Conservation (phyloP, 2,797 vertebrate species). For the Takifugu rubripes region DNA sequence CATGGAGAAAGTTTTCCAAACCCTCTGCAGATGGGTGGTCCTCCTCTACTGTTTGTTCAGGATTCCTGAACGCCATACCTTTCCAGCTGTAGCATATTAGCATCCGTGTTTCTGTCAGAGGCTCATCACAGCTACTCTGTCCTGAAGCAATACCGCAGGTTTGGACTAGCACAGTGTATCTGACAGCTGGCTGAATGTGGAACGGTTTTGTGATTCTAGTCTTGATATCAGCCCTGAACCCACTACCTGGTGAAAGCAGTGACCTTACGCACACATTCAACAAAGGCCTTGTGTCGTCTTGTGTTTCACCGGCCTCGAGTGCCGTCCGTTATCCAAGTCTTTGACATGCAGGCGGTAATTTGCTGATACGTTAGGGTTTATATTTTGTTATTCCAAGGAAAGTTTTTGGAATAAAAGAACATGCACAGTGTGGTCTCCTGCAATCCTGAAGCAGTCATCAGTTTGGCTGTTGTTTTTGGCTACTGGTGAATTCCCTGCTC, state of each 20-base stretch:
- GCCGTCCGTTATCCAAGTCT: conserved; percentile 62
- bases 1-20: conserved; percentile 31
- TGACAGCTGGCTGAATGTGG: conserved; percentile 32
- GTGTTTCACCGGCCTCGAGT: conserved; percentile 36
- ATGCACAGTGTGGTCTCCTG: conserved; percentile 63
- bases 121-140: conserved; percentile 54
- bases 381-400: conserved; percentile 43
- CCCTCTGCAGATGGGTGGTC: conserved; percentile 48
- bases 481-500: conserved; percentile 60
- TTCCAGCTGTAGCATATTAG: conserved; percentile 32
- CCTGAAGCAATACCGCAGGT: conserved; percentile 32
- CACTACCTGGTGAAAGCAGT: conserved; percentile 54
- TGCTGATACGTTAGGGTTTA: conserved; percentile 40
- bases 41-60: conserved; percentile 36
- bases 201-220: conserved; percentile 21
- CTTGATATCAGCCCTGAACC: conserved; percentile 57
- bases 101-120: conserved; percentile 44
- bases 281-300: conserved; percentile 47
- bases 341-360: conserved; percentile 64
- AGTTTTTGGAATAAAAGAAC: conserved; percentile 23
- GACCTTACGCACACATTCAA: conserved; percentile 39
- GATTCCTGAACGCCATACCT: conserved; percentile 27
- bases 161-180: conserved; percentile 33
- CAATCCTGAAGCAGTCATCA: conserved; percentile 75
- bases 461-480: conserved; percentile 78